Percentiles rank a stretch among this genome's conserved stretches.
These are phyloP conservation scores for Oscheius myriophilus DNA, from an alignment of 2,888 invertebrate genomes.

Conservation along the genomic window DNA sequence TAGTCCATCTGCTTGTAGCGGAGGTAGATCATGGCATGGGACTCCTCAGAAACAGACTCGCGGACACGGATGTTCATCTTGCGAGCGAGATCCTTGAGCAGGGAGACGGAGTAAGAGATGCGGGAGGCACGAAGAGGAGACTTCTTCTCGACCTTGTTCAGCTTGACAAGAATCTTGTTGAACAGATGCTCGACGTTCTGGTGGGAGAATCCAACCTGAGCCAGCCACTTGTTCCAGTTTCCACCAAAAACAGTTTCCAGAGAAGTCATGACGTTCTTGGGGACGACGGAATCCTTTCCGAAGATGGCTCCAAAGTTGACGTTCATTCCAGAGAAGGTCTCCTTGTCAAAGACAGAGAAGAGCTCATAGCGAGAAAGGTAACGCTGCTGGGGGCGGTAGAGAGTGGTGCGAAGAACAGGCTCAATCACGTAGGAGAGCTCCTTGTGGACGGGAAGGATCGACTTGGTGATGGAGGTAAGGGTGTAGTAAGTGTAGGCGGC, in stretches of 20 bases:
- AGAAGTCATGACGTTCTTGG: conserved; percentile 53
- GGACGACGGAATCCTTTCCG: conserved; percentile 56
- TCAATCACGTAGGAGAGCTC: conserved; percentile 44
- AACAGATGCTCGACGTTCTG: conserved; percentile 53
- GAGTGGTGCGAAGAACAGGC: conserved; percentile 38
- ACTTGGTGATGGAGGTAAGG: conserved; percentile 49
- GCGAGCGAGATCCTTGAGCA: conserved; percentile 49
- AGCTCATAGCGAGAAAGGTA: conserved; percentile 42
- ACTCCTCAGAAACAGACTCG: conserved; percentile 30
- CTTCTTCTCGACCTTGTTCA: conserved; percentile 35
- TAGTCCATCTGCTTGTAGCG: conserved; percentile 62
- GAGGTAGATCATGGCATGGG: conserved; percentile 47
- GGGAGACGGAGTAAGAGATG: conserved; percentile 32
- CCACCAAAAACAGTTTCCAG: conserved; percentile 60
- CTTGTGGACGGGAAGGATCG: conserved; percentile 55
- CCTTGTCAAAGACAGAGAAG: conserved; percentile 52
- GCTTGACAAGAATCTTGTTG: conserved; percentile 36
- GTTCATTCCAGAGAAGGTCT: conserved; percentile 48
- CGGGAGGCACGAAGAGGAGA: conserved; percentile 46
- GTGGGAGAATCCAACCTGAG: conserved; percentile 55
- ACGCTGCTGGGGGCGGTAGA: conserved; percentile 42
- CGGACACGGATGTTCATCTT: conserved; percentile 54
- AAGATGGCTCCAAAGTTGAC: conserved; percentile 55
- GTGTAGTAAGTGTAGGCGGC: conserved; percentile 54
- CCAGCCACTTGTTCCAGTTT: conserved; percentile 54